These are phyloP conservation scores for Bilobella aurantiaca DNA, from an alignment of 1,140 invertebrate species.

Conservation along the genomic window DNA sequence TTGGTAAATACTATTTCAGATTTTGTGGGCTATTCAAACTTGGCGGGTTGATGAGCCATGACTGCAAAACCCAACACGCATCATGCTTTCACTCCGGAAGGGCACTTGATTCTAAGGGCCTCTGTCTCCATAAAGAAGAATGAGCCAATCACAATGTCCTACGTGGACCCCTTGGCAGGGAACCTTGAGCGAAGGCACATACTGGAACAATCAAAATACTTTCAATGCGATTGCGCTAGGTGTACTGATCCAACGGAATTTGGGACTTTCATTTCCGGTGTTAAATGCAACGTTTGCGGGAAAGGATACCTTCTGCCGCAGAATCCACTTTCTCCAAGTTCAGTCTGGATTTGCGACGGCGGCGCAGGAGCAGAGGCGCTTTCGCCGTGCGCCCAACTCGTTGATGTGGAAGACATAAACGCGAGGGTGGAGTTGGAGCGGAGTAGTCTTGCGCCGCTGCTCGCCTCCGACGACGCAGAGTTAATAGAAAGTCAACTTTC, in stretches of 20 bases:
- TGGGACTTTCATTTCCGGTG: not conserved
- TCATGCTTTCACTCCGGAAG: not conserved
- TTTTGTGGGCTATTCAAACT: not conserved
- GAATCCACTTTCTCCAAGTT: not conserved
- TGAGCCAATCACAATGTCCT: not conserved
- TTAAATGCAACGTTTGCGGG: not conserved
- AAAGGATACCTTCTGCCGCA: not conserved
- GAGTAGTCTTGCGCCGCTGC: not conserved
- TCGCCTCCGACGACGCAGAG: not conserved
- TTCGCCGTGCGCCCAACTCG: not conserved
- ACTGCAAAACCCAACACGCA: conserved; percentile 4
- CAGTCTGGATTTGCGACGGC: not conserved
- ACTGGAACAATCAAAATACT: conserved; percentile 1
- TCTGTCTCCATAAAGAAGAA: conserved; percentile 4
- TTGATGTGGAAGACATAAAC: not conserved
- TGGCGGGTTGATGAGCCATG: not conserved
- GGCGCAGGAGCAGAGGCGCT: not conserved
- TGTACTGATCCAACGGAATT: conserved; percentile 9
- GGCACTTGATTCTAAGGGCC: not conserved
- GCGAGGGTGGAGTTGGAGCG: not conserved
- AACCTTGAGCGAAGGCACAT: not conserved
- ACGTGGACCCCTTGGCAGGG: not conserved
- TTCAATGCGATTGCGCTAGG: not conserved
- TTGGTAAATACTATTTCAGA: no score
- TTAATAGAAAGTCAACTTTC: not conserved